Evolutionary conservation across 2,797 vertebrate species (phyloP).

Genomic region (Mormyrus hasselquistii): DNA sequence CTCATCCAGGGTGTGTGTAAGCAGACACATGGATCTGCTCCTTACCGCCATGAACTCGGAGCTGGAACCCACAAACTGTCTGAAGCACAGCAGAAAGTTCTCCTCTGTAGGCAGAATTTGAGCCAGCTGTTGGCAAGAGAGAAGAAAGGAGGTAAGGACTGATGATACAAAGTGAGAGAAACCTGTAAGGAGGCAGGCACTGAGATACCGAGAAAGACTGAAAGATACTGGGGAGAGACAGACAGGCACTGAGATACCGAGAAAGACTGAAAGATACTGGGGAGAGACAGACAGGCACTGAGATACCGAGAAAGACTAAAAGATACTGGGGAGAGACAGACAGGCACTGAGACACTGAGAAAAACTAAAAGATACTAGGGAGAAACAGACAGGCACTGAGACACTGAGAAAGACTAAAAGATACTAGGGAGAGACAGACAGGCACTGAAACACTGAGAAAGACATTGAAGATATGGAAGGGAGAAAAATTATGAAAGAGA

Average conservation of each 20-base stretch:
- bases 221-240: too few relatives aligned
- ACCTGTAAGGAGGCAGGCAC: neutral
- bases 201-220: too few relatives aligned
- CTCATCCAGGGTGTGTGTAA: neutral
- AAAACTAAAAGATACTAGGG: neutral
- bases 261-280: neutral
- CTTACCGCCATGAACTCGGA: constrained; percentile 86
- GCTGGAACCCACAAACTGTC: constrained; percentile 89
- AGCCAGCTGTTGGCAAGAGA: constrained; percentile 66
- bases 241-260: neutral
- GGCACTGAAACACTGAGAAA: neutral
- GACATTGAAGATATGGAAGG: neutral
- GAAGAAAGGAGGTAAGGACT: neutral
- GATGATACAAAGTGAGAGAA: neutral
- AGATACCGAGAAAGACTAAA: neutral
- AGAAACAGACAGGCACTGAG: neutral
- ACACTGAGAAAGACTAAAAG: neutral
- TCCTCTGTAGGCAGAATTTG: constrained; percentile 94
- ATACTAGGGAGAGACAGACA: neutral
- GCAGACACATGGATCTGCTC: constrained; percentile 26
- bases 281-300: neutral
- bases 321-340: neutral
- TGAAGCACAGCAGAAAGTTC: constrained; percentile 92
- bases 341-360: neutral
- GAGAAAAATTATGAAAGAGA: neutral